Evolutionary conservation across 2,888 invertebrate species (phyloP).

Genomic region (Gibbula magus): DNA sequence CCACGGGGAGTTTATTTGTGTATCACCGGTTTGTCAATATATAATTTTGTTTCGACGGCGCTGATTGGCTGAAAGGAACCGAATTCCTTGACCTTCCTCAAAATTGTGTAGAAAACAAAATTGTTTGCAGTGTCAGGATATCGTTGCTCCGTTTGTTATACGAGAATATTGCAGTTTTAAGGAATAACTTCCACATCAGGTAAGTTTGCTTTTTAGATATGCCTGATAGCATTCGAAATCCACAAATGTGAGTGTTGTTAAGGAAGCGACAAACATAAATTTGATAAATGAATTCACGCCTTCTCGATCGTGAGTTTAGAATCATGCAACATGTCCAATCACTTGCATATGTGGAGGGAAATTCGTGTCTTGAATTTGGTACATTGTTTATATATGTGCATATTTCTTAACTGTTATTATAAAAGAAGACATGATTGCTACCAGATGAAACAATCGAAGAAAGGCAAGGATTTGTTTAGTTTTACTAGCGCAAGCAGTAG

Average conservation of each 20-base stretch:
- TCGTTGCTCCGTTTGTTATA: neutral
- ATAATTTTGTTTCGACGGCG: neutral
- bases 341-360: neutral
- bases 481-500: too few relatives aligned
- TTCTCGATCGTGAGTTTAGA: neutral
- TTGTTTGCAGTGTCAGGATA: conserved; percentile 20
- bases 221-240: neutral
- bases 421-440: too few relatives aligned
- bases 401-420: too few relatives aligned
- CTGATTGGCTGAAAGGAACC: conserved; percentile 6
- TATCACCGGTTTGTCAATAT: neutral
- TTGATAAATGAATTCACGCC: neutral
- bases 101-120: conserved; percentile 19
- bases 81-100: conserved; percentile 22
- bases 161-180: neutral
- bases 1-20: neutral
- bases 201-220: neutral
- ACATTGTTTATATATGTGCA: too few relatives aligned
- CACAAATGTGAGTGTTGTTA: neutral
- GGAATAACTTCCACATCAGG: neutral
- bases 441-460: too few relatives aligned
- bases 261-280: conserved; percentile 1
- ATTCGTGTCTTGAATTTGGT: neutral
- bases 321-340: neutral
- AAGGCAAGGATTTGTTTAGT: too few relatives aligned